These are phyloP conservation scores for Drosophila bocqueti DNA, from an alignment of 1,140 invertebrate species.

Conservation along the genomic window DNA sequence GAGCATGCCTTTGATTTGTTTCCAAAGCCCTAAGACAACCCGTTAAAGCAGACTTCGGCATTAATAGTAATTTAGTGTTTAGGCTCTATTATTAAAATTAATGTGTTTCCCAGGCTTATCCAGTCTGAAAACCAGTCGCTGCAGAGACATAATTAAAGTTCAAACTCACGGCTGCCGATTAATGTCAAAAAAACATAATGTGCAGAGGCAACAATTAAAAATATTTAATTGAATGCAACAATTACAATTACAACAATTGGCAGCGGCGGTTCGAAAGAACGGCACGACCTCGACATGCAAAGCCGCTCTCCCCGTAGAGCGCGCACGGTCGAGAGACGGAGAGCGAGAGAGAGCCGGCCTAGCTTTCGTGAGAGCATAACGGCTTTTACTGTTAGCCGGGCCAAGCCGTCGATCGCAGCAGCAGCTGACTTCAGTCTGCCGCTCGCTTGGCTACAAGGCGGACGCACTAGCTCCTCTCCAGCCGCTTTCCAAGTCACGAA, in stretches of 20 bases:
- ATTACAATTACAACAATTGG: constrained; percentile 54
- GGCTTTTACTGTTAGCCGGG: constrained; percentile 76
- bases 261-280: constrained; percentile 45
- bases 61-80: not conserved
- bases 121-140: constrained; percentile 59
- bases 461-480: constrained; percentile 56
- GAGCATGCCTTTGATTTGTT: too few species aligned
- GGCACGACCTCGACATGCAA: constrained; percentile 79
- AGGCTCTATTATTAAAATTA: not conserved
- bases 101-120: constrained; percentile 2
- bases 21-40: too few species aligned
- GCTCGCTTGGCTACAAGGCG: constrained; percentile 74
- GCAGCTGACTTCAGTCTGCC: constrained; percentile 78
- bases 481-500: constrained; percentile 27
- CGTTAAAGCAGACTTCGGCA: not conserved
- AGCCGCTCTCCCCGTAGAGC: constrained; percentile 22
- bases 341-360: constrained; percentile 10
- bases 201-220: constrained; percentile 67
- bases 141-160: constrained; percentile 68
- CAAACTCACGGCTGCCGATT: constrained; percentile 68
- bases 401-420: constrained; percentile 36
- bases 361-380: constrained; percentile 49
- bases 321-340: not conserved
- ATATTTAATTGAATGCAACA: constrained; percentile 71
- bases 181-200: constrained; percentile 53